phyloP scores from a whole-genome alignment of 2,797 vertebrate genomes.

The Rhynchotus rufescens region DNA sequence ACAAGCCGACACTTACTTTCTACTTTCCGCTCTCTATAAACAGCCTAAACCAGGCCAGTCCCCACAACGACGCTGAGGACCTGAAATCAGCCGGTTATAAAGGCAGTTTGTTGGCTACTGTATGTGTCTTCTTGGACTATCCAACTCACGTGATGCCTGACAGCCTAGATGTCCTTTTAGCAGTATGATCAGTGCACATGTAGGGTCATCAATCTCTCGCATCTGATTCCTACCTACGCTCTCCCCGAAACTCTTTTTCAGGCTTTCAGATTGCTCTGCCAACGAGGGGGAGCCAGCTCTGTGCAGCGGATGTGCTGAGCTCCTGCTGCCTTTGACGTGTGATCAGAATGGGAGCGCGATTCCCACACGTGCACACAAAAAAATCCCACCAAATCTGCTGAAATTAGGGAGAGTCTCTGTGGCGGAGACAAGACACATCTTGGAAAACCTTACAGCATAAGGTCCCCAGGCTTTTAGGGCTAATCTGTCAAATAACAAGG shows the following conservation, averaged over 20 bases:
- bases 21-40: background rate
- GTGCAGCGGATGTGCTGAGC: background rate
- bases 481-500: background rate
- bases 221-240: background rate
- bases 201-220: background rate
- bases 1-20: background rate
- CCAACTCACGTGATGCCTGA: background rate
- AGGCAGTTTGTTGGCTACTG: background rate
- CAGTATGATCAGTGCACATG: accelerated
- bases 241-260: background rate
- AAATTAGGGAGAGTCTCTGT: background rate
- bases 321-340: background rate
- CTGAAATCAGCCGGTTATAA: background rate
- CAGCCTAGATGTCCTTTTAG: background rate
- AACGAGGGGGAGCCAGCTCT: background rate
- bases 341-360: background rate
- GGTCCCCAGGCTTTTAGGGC: background rate
- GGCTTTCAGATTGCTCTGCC: background rate
- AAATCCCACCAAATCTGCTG: background rate
- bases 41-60: background rate
- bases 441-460: background rate
- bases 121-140: background rate
- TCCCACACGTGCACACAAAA: background rate
- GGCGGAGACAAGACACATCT: background rate
- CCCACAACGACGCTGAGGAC: background rate